Conservation (phyloP, 1,140 invertebrate species). For the Augochlora pura region DNA sequence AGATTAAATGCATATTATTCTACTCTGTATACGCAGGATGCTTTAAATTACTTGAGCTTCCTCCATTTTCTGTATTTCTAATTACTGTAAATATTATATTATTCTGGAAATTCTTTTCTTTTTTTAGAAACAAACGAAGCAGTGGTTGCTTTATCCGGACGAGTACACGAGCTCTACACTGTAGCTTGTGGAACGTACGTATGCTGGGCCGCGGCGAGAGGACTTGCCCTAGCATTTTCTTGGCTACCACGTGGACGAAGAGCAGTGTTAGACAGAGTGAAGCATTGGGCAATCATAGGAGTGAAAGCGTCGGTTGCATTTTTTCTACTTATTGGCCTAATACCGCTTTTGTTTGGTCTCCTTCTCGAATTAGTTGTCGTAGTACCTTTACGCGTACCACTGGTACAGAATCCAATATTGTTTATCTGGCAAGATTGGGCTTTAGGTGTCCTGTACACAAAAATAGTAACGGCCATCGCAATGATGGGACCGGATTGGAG, state of each 20-base stretch:
- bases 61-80: no score
- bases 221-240: slow-evolving; percentile 88
- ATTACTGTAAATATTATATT: background rate
- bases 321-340: slow-evolving; percentile 91
- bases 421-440: slow-evolving; percentile 99
- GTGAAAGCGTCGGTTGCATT: slow-evolving; percentile 87
- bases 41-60: no score
- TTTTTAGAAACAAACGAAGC: slow-evolving; percentile 65
- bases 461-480: slow-evolving; percentile 97
- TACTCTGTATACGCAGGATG: no score
- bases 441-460: slow-evolving; percentile 97
- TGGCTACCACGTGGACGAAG: slow-evolving; percentile 94
- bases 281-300: slow-evolving; percentile 87
- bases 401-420: slow-evolving; percentile 96
- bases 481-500: slow-evolving; percentile 99
- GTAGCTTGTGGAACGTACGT: slow-evolving; percentile 96
- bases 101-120: background rate
- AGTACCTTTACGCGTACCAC: slow-evolving; percentile 94
- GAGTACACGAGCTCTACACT: slow-evolving; percentile 97
- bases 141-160: slow-evolving; percentile 79
- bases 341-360: slow-evolving; percentile 95
- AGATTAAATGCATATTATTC: slow-evolving; percentile 34
- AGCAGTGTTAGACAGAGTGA: slow-evolving; percentile 87
- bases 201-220: slow-evolving; percentile 92
- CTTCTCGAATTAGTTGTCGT: slow-evolving; percentile 95